Evolutionary conservation across 2,797 vertebrate genomes (phyloP), one percentile per base, ranked within the genome.

Genomic region (Choloepus didactylus): DNA sequence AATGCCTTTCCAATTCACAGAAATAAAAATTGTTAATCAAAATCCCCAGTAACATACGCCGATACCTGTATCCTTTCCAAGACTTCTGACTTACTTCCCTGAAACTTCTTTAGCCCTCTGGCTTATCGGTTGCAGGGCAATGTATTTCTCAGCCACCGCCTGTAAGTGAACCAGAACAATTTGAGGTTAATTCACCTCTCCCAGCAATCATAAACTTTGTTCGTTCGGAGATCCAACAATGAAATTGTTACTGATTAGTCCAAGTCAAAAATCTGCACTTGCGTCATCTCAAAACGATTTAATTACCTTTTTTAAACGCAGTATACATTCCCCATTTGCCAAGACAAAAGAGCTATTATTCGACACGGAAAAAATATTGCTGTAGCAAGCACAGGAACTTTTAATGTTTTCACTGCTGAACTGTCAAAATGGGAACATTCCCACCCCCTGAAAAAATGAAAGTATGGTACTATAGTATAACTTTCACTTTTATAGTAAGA

Each of bases 401-500:
- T 54, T 92, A 96, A 93, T 97, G 95, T 97, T 97, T 98, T 96
- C 97, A 92, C 88, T 91, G 92, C 88, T 93, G 95, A 97, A 96
- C 75, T 95, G 41, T 91, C 97, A 97, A 97, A 97, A 97, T 46
- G 46, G 44, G 90, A 97, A 91, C 81, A 92, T 93, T 95, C 94
- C 59, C 86, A 96, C 91, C 87, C 90, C 77, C 31, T 87, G 35
- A 83, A 89, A 92, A 97, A 96, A 94, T 87, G 80, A 92, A 96
- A 95, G 95, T 96, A 93, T 59, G 76, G 75, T 85, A 84, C 66
- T 90, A 96, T 77, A 94, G 86, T 95, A 84, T 89, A 92, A 82
- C 56, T 59, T 97, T 97, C 97, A 92, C 93, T 98, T 98, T 98
- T 96, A 97, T 70, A 95, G 89, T 94, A 96, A 97, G 93, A 98